These are phyloP conservation scores for Acrocyrtus sp. DNA, from an alignment of 2,888 invertebrate species.

Conservation along the genomic window DNA sequence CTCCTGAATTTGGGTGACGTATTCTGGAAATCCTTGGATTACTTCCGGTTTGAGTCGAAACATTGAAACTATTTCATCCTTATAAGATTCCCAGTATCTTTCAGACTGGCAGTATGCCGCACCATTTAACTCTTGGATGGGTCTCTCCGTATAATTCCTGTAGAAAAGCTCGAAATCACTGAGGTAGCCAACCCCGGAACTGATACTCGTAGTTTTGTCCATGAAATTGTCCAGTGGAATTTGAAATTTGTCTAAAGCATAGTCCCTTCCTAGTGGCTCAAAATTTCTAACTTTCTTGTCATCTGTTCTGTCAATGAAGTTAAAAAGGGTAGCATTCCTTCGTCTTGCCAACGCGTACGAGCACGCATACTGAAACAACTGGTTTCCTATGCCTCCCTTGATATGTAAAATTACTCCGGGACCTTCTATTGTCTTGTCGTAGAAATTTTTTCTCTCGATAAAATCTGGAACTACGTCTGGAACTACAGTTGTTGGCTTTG, in stretches of 20 bases:
- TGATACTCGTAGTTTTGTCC: too few relatives aligned
- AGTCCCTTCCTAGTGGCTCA: neutral
- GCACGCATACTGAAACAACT: constrained; percentile 20
- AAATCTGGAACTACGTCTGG: too few relatives aligned
- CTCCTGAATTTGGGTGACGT: neutral
- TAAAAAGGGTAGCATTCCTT: neutral
- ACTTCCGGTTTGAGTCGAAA: neutral
- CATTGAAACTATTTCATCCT: neutral
- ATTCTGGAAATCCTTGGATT: neutral
- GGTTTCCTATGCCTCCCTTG: constrained; percentile 22
- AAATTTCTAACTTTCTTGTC: neutral
- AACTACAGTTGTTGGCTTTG: too few relatives aligned
- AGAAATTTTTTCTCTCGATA: too few relatives aligned
- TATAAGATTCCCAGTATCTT: neutral
- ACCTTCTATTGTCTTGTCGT: too few relatives aligned
- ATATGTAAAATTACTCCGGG: neutral
- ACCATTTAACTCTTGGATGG: neutral
- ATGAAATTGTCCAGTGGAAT: constrained; percentile 17
- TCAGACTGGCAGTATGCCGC: constrained; percentile 10
- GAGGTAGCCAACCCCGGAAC: too few relatives aligned
- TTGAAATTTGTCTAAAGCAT: constrained; percentile 9
- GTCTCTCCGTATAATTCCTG: too few relatives aligned
- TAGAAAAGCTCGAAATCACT: too few relatives aligned
- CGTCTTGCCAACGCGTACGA: constrained; percentile 2
- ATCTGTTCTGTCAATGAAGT: neutral